Conservation (phyloP, 2,113 vertebrate genomes). For the Recurvirostra avosetta region DNA sequence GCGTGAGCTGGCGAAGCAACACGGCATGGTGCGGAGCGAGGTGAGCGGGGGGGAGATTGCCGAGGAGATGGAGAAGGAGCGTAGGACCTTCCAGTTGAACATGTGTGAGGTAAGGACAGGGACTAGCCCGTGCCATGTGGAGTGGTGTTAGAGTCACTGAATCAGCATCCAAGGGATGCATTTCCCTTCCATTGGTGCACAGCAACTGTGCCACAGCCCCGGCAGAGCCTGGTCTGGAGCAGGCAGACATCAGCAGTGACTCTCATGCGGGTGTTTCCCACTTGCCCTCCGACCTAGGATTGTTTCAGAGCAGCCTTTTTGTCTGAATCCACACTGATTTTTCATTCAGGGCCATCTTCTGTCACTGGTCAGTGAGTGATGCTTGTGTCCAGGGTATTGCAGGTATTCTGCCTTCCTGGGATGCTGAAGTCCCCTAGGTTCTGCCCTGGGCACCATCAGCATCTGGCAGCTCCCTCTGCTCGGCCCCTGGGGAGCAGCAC, state of each 20-base stretch:
- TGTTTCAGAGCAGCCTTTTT: neutral
- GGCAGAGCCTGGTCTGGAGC: neutral
- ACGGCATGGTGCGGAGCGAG: slow-evolving; percentile 71
- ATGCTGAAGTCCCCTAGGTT: neutral
- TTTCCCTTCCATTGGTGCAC: neutral
- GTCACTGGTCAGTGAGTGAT: neutral
- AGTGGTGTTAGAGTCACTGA: neutral
- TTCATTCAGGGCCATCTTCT: neutral
- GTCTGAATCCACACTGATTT: neutral
- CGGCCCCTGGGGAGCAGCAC: neutral
- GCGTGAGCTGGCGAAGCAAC: slow-evolving; percentile 70
- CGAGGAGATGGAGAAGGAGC: slow-evolving; percentile 75
- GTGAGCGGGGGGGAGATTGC: slow-evolving; percentile 72
- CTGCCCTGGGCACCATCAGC: neutral
- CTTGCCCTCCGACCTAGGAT: neutral
- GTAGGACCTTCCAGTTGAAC: slow-evolving; percentile 73
- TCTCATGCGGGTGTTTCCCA: neutral
- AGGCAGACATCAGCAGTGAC: neutral
- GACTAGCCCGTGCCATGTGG: neutral
- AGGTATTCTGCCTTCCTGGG: neutral
- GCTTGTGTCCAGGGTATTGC: neutral
- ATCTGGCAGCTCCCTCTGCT: neutral
- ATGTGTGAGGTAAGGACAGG: slow-evolving; percentile 72
- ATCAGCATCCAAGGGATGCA: neutral
- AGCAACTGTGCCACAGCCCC: neutral